A percentile compares a stretch with the other conserved stretches of the same genome.
Conservation (phyloP, 2,797 vertebrate species). For the Bradypus variegatus region DNA sequence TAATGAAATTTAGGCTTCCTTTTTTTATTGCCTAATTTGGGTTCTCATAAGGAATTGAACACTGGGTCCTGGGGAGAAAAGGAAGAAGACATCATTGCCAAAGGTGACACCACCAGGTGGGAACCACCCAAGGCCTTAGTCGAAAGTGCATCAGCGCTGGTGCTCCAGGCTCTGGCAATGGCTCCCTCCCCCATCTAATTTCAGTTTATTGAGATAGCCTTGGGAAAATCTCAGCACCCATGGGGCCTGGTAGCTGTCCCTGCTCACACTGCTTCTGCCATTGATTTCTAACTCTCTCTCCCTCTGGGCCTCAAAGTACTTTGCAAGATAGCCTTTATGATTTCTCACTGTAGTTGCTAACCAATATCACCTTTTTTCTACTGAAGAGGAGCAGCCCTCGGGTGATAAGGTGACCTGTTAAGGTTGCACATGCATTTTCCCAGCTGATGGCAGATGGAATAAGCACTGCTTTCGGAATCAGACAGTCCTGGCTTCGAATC, state of each 20-base stretch:
- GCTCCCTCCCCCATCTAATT: background rate
- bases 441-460: background rate
- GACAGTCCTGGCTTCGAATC: background rate
- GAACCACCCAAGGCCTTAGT: background rate
- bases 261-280: background rate
- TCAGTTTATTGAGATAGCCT: background rate
- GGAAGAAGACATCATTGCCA: background rate
- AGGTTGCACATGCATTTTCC: background rate
- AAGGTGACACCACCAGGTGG: background rate
- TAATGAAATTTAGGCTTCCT: background rate
- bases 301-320: background rate
- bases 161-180: background rate
- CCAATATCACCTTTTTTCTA: background rate
- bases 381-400: background rate
- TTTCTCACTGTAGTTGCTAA: background rate
- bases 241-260: background rate
- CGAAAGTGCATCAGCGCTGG: accelerated
- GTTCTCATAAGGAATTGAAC: conserved; percentile 3
- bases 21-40: background rate
- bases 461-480: background rate
- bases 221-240: background rate
- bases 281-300: background rate
- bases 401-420: background rate
- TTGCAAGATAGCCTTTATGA: background rate
- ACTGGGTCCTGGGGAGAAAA: background rate